A percentile compares a stretch with the other conserved stretches of the same genome.
phyloP scores from a whole-genome alignment of 23 tunicate genomes.

The Corella eumyota region DNA sequence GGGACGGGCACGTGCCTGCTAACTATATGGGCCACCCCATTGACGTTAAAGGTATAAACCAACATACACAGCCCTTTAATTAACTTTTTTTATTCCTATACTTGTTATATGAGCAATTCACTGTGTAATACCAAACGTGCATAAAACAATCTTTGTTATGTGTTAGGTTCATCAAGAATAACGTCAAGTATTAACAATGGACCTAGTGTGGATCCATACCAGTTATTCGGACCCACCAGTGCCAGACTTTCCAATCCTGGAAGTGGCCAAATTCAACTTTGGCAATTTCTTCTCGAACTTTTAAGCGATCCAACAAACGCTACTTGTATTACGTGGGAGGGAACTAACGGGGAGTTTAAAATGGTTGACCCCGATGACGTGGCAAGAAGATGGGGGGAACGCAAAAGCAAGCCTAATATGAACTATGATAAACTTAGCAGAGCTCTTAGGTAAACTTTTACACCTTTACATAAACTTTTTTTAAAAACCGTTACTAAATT shows the following conservation, averaged over 20 bases:
- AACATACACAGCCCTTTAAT: too few species aligned
- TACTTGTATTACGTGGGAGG: slow-evolving; percentile 93
- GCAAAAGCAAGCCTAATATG: slow-evolving; percentile 99
- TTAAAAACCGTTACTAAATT: not conserved
- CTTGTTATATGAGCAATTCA: too few species aligned
- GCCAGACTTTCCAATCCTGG: slow-evolving; percentile 90
- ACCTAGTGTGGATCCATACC: slow-evolving; percentile 66
- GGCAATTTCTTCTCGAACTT: slow-evolving; percentile 97
- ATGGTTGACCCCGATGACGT: slow-evolving; percentile 99
- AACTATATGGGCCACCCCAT: not conserved
- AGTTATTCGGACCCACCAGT: slow-evolving; percentile 89
- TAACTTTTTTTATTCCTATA: too few species aligned
- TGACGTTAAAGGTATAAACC: slow-evolving; percentile 12
- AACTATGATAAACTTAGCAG: slow-evolving; percentile 98
- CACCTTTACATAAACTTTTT: not conserved
- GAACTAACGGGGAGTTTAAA: slow-evolving; percentile 93
- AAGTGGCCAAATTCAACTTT: slow-evolving; percentile 97
- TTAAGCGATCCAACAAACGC: slow-evolving; percentile 90
- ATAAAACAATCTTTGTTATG: too few species aligned
- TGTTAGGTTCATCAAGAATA: too few species aligned
- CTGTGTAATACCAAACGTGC: too few species aligned
- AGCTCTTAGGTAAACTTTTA: slow-evolving; percentile 62
- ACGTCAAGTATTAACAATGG: too few species aligned
- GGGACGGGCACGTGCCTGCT: slow-evolving; percentile 3
- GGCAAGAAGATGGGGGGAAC: slow-evolving; percentile 95